Evolutionary conservation across 2,888 invertebrate genomes (phyloP).

Genomic region (Rhagium mordax): DNA sequence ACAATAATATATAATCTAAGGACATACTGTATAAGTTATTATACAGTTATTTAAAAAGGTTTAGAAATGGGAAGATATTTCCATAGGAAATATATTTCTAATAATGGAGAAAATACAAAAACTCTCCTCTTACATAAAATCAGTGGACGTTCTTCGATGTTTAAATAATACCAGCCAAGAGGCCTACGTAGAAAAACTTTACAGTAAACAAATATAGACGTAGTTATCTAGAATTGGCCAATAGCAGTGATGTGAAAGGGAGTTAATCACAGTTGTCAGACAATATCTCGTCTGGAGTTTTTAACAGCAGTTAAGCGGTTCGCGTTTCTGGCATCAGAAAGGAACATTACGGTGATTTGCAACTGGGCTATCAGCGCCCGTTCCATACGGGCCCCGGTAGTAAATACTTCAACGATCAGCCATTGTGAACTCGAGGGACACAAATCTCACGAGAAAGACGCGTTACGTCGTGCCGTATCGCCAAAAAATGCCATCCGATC

Average conservation of each 20-base stretch:
- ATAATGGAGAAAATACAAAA: no score
- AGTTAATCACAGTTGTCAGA: conserved; percentile 32
- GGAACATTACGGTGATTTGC: conserved; percentile 60
- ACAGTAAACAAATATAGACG: not conserved
- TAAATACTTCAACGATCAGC: conserved; percentile 70
- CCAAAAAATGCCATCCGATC: conserved; percentile 52
- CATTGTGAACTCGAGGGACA: conserved; percentile 68
- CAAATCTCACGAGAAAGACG: conserved; percentile 67
- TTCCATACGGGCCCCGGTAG: conserved; percentile 64
- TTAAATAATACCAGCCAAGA: no score
- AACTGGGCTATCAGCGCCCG: conserved; percentile 63
- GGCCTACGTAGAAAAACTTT: no score
- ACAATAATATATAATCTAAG: no score
- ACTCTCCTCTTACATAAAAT: no score
- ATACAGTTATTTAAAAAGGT: no score
- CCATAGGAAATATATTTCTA: no score
- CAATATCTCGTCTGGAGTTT: conserved; percentile 37
- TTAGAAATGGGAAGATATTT: no score
- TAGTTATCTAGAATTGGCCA: conserved; percentile 6
- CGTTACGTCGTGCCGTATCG: conserved; percentile 57
- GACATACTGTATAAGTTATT: no score
- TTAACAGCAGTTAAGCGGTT: conserved; percentile 47
- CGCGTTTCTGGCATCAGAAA: conserved; percentile 44
- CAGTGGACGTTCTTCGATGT: no score
- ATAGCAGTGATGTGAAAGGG: conserved; percentile 17